Base-by-base conservation (phyloP, 2,113 vertebrate genomes). In the Ceyx melanurus region DNA sequence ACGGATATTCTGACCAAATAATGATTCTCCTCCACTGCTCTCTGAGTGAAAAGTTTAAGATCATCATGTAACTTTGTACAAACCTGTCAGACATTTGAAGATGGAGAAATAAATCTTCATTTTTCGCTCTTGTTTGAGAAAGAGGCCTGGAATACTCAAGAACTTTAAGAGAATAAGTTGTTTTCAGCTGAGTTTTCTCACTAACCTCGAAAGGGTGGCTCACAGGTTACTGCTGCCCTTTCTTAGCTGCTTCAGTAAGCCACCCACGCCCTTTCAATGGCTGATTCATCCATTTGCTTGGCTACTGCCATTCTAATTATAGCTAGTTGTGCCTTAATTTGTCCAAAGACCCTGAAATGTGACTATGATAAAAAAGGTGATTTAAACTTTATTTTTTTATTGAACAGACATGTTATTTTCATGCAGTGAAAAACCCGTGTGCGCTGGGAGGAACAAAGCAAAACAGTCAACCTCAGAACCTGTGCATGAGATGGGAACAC, bases 261-360 rank as follows among this genome's bases (percentile, higher is more conserved):
- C 50, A 42, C 4, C 26, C n/a, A 53, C 7, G 2, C 6, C 5
- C 31, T 11, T 26, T 0, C 0, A 60, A 51, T 11, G 13, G 25
- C 35, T 35, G 35, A 7, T 51, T 82, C 42, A 43, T 21, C 42
- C 29, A 37, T 40, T 72, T 2, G 1, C 45, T 33, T 40, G 10
- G 37, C 66, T 56, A 43, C 28, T 67, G 21, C 17, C 42, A 42
- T 76, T 85, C 37, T 15, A 31, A 7, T 62, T 62, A 23, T 10
- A 61, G 26, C 15, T 23, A 79, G 14, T 21, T 64, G 15, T 37
- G 43, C 22, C 37, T 82, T 62, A 43, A 15, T 43, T 29, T 16
- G 35, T 40, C 40, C 61, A 40, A 90, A 90, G 54, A 48, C 29
- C 8, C 9, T 43, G 26, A 18, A 70, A 10, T 12, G 5, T 5